These are phyloP conservation scores for Pheosia tremula DNA, from an alignment of 2,888 invertebrate species.

Conservation along the genomic window DNA sequence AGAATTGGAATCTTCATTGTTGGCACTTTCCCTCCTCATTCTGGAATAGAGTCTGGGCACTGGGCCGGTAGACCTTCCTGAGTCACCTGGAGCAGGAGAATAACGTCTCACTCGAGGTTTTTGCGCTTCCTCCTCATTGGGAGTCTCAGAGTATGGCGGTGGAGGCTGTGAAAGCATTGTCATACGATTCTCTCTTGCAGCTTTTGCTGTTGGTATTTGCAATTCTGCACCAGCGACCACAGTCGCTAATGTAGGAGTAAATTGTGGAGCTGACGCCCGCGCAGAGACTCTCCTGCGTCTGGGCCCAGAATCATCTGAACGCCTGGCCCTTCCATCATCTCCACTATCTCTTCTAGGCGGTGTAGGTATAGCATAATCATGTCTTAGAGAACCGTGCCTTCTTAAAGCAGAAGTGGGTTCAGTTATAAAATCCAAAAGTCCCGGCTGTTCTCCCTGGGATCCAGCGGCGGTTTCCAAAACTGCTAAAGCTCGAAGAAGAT, in stretches of 20 bases:
- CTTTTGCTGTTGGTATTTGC: constrained; percentile 68
- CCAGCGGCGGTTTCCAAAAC: constrained; percentile 81
- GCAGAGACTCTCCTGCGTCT: constrained; percentile 73
- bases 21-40: constrained; percentile 69
- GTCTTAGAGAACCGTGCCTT: constrained; percentile 67
- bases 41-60: constrained; percentile 75
- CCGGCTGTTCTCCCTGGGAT: constrained; percentile 43
- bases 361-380: constrained; percentile 61
- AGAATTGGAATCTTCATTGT: constrained; percentile 50
- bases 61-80: constrained; percentile 66
- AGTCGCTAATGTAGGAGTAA: constrained; percentile 76
- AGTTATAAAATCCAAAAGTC: constrained; percentile 58
- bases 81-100: constrained; percentile 72
- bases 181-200: constrained; percentile 76
- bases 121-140: constrained; percentile 52
- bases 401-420: constrained; percentile 32
- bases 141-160: constrained; percentile 71
- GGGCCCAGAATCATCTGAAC: constrained; percentile 49
- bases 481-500: constrained; percentile 90
- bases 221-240: constrained; percentile 76
- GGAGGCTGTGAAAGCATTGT: constrained; percentile 75
- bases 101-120: constrained; percentile 69
- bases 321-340: constrained; percentile 51
- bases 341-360: constrained; percentile 49
- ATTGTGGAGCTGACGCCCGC: constrained; percentile 71